Evolutionary conservation across 2,113 vertebrate species (phyloP), one percentile per base, ranked within the genome.

Genomic region (Maccullochella peelii): DNA sequence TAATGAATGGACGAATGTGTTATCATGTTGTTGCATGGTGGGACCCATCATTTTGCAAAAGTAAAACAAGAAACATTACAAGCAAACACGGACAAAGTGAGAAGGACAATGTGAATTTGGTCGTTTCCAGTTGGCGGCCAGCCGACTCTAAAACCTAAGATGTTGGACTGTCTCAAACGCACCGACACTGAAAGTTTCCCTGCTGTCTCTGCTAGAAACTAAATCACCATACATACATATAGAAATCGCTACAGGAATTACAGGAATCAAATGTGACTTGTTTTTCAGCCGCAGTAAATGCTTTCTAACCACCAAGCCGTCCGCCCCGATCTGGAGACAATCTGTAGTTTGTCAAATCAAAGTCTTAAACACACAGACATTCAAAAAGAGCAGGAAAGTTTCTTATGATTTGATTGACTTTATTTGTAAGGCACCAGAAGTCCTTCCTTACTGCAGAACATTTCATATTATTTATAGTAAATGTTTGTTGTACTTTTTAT

Each of bases 401-500:
- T 50, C 23, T 82, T 72, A 78, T 86, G 84, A 93, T 94, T 94
- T 93, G 93, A 95, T 94, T 95, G 93, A 93, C 89, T 95, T 95
- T 95, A 95, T 95, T 95, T 94, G 94, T 95, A 95, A 95, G 95
- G 95, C 95, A 95, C 95, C 91, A 94, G 91, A 95, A 95, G 93
- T 95, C 94, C 93, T 94, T 95, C 94, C 93, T 95, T 95, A 95
- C 94, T 95, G 94, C 95, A 93, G 91, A 95, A 93, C 93, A 92
- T 93, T 93, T 92, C 91, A 92, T 93, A 93, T 93, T 92, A 92
- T 94, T 95, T 93, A 93, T 95, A 94, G 93, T 94, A 94, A 93
- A 93, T 93, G 92, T 94, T 93, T 91, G 77, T 90, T 89, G 79
- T 84, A 87, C 68, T 80, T 90, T 89, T 89, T 52, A 88, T 87